These are phyloP conservation scores for Mastigias papua DNA, from an alignment of 30 jellyfish, hydroid and myxozoan genomes.

Conservation along the genomic window DNA sequence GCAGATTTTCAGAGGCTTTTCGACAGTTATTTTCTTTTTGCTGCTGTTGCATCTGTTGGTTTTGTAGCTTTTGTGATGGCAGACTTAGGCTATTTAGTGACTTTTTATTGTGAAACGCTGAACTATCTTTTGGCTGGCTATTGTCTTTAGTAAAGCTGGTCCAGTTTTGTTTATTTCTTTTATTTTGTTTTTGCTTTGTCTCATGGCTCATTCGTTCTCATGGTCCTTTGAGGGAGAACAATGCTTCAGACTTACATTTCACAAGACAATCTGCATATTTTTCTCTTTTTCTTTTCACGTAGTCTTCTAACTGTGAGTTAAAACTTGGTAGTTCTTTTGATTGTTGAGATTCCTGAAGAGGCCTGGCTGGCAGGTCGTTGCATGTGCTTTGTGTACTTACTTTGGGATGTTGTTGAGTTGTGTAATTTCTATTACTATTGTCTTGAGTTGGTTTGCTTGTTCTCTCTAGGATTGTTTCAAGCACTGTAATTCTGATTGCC, in stretches of 20 bases:
- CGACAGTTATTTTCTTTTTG: neutral
- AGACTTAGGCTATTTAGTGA: neutral
- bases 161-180: slow-evolving; percentile 1
- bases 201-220: neutral
- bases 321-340: too few relatives aligned
- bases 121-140: neutral
- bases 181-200: slow-evolving; percentile 2
- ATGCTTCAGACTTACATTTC: neutral
- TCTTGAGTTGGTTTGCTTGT: too few relatives aligned
- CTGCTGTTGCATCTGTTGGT: neutral
- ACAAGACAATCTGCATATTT: neutral
- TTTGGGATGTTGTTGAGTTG: too few relatives aligned
- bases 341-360: too few relatives aligned
- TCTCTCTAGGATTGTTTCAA: neutral
- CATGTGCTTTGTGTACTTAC: too few relatives aligned
- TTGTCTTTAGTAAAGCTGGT: neutral
- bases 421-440: too few relatives aligned
- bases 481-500: neutral
- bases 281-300: neutral
- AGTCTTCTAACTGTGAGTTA: neutral
- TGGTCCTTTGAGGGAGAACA: neutral
- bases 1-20: neutral
- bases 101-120: neutral
- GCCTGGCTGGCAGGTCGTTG: too few relatives aligned
- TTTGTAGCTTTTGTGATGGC: neutral